Evolutionary conservation across 64 coral and sea anemone species (phyloP).

Genomic region (Actinia tenebrosa): DNA sequence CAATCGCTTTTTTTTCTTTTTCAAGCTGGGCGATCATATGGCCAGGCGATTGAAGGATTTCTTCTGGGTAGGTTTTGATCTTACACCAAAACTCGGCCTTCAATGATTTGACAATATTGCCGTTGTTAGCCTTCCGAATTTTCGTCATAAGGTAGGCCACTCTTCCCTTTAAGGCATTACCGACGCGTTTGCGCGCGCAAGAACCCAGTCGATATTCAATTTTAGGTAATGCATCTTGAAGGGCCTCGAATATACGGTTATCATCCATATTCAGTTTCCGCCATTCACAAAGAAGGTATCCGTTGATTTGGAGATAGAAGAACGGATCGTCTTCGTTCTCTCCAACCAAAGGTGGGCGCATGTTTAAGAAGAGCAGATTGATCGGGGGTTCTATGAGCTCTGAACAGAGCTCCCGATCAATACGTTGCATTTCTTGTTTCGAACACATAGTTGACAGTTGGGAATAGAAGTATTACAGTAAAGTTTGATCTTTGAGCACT

Average conservation of each 20-base stretch:
- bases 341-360: conserved; percentile 2
- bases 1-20: background rate
- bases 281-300: conserved; percentile 26
- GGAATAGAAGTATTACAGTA: background rate
- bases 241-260: background rate
- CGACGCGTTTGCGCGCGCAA: background rate
- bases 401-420: conserved; percentile 55
- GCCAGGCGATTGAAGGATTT: background rate
- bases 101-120: background rate
- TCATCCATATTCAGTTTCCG: background rate
- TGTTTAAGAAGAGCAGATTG: conserved; percentile 34
- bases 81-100: background rate
- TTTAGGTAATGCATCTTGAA: conserved; percentile 10
- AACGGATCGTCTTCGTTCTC: background rate
- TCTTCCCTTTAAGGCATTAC: background rate
- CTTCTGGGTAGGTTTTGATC: background rate
- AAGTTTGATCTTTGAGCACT: background rate
- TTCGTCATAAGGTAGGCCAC: background rate
- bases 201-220: conserved; percentile 3
- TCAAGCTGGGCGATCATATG: background rate
- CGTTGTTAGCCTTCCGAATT: background rate
- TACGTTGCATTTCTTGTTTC: conserved; percentile 27
- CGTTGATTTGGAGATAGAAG: conserved; percentile 39
- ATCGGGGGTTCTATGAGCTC: conserved; percentile 49
- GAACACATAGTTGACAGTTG: background rate